phyloP scores from a whole-genome alignment of 2,113 vertebrate species.

The Mustela nigripes region DNA sequence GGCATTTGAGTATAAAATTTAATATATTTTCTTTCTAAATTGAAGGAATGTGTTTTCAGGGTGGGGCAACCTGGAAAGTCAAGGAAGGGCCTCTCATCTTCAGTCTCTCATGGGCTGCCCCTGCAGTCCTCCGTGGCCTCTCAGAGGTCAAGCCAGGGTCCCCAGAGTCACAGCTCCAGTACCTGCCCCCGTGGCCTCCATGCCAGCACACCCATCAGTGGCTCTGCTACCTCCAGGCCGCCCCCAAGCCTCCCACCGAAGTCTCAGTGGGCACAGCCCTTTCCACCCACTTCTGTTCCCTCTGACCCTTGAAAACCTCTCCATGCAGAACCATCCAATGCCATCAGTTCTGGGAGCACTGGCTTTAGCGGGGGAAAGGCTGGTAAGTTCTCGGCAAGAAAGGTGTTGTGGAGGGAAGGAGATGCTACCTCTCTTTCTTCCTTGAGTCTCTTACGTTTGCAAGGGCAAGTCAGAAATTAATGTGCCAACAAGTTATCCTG shows the following conservation, averaged over 20 bases:
- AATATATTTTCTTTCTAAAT: background rate
- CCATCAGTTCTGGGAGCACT: background rate
- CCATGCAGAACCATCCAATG: background rate
- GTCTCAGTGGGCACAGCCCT: background rate
- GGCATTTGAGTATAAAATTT: background rate
- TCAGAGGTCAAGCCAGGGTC: background rate
- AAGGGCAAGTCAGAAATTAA: background rate
- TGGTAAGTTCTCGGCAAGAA: background rate
- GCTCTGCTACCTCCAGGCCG: background rate
- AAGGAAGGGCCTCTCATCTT: background rate
- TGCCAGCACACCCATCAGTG: rapidly evolving
- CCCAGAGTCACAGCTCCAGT: background rate
- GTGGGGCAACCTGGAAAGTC: background rate
- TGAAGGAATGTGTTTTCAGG: background rate
- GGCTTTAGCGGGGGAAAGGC: background rate
- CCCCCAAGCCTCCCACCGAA: too few species aligned
- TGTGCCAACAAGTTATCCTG: background rate
- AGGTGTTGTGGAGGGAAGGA: background rate
- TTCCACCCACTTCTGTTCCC: background rate
- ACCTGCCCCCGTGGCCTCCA: background rate
- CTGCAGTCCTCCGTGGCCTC: too few species aligned
- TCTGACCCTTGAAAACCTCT: background rate
- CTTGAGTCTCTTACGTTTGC: background rate
- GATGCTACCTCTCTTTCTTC: background rate
- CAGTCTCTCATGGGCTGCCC: background rate